Evolutionary conservation across 2,888 invertebrate genomes (phyloP), one percentile per base, ranked within the genome.

Genomic region (Bombylius discolor): DNA sequence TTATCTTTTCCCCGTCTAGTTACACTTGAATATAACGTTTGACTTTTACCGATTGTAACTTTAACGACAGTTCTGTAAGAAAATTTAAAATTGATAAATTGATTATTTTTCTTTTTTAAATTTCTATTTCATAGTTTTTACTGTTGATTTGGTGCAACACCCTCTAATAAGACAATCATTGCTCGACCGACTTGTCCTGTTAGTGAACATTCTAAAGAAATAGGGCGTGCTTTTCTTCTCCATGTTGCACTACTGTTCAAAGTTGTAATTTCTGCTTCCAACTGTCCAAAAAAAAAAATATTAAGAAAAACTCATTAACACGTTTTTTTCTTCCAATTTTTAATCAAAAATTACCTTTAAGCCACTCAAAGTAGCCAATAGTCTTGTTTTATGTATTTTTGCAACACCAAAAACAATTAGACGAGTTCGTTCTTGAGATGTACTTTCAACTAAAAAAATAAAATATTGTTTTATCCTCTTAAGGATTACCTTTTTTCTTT

Each of bases 231-330:
- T 65, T 90, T 87, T 65, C 93, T 91, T n/a, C 93, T 84, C 69
- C 91, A 91, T 0, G 93, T 92, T 44, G 92, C 78, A 64, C 92
- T 91, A n/a, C 89, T 87, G 69, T 95, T 92, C 11, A 96, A 78
- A 56, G 89, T 90, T 14, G 89, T 89, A 56, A 97, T 87, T 76
- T 96, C 94, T 0, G 94, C 94, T 72, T 97, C 96, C 59, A 97
- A 76, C 63, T 64, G 44, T 6, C 33, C n/a, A n/a, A n/a, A n/a
- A n/a, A n/a, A n/a, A n/a, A n/a, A 42, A 34, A 14, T 47, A 32
- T 32, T 47, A 33, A 51, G 11, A 51, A 32, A 39, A 42, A 36
- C 31, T 6, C 12, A 47, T 47, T 4, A 6, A 6, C 7, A 36
- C 3, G 6, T 36, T 36, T 33, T 3, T 44, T 0, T 46, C 23